These are phyloP conservation scores for Osmerus eperlanus DNA, from an alignment of 2,113 vertebrate genomes.

Conservation along the genomic window DNA sequence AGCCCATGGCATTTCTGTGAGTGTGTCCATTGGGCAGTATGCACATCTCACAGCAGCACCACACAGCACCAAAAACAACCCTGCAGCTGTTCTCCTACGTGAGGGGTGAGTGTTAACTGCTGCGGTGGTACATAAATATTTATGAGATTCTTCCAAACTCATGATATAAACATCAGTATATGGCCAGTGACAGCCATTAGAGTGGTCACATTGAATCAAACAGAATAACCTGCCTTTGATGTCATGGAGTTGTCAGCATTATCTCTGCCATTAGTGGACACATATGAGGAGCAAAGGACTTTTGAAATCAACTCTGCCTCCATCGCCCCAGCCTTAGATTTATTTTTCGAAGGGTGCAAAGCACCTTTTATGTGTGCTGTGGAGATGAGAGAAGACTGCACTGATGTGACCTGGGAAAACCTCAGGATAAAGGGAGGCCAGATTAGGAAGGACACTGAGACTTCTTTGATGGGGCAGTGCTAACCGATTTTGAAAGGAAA, in stretches of 20 bases:
- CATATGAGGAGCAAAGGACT: conserved; percentile 31
- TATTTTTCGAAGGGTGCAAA: conserved; percentile 15
- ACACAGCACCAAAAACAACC: conserved; percentile 55
- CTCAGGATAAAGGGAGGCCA: not conserved
- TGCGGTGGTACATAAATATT: conserved; percentile 64
- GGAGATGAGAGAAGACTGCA: conserved; percentile 17
- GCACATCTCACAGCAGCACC: conserved; percentile 43
- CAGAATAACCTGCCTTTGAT: conserved; percentile 65
- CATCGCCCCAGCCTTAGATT: conserved; percentile 9
- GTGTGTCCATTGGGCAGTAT: conserved; percentile 59
- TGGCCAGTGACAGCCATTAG: conserved; percentile 62
- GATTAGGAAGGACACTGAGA: not conserved
- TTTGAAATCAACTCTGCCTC: conserved; percentile 36
- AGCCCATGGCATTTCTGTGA: conserved; percentile 42
- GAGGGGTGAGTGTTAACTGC: conserved; percentile 55
- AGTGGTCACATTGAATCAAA: conserved; percentile 62
- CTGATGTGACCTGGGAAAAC: conserved; percentile 7
- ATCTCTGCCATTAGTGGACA: conserved; percentile 53
- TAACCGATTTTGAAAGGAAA: not conserved
- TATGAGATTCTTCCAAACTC: conserved; percentile 55
- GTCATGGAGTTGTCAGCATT: conserved; percentile 47
- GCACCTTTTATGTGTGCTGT: conserved; percentile 16
- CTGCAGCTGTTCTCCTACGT: conserved; percentile 55
- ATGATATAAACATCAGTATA: conserved; percentile 69
- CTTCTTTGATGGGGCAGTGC: not conserved